Evolutionary conservation across 2,888 invertebrate genomes (phyloP), one percentile per base, ranked within the genome.

Genomic region (Cataglyphis altisquamis): DNA sequence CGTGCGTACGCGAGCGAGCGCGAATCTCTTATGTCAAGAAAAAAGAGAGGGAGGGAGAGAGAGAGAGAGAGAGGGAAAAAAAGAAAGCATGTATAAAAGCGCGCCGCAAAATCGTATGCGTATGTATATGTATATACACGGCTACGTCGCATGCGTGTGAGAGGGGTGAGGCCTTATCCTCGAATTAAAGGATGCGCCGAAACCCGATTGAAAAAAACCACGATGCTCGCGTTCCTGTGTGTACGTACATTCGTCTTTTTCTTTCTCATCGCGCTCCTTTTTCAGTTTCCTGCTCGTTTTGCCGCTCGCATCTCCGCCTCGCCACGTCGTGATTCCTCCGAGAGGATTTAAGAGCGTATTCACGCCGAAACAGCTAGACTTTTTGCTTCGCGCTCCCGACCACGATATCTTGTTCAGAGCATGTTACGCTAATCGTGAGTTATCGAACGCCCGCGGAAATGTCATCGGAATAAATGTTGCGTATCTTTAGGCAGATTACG

Each of bases 111-210:
- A 52, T 52, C 52, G n/a, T 9, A 36, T 32, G 64, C 36, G 85
- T 73, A 63, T 83, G 2, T 48, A 2, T 52, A 52, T 45, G 32
- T 36, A 6, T 36, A 45, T 2, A 52, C 52, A 8, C 6, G 52
- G 52, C 1, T 8, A 6, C n/a, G 52, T 52, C n/a, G 73, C 82
- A 72, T 73, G 29, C n/a, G 21, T 52, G 5, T 52, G 21, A 62
- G 73, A 84, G 77, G 64, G 78, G 62, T 81, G 83, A 87, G 87
- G 89, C 86, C 92, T 91, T 91, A 93, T 92, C 91, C 91, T 84
- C 90, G 92, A 93, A 92, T 93, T 93, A 92, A 92, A 92, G 91
- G 89, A 91, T 89, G 88, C 89, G 90, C 90, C 91, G 89, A 90
- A 90, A 88, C 88, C 87, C 89, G 85, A 90, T 90, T 87, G 90